Percentiles rank a stretch among this genome's conserved stretches.
Conservation (phyloP, 1,140 invertebrate species). For the Gonatopus flavifemur region DNA sequence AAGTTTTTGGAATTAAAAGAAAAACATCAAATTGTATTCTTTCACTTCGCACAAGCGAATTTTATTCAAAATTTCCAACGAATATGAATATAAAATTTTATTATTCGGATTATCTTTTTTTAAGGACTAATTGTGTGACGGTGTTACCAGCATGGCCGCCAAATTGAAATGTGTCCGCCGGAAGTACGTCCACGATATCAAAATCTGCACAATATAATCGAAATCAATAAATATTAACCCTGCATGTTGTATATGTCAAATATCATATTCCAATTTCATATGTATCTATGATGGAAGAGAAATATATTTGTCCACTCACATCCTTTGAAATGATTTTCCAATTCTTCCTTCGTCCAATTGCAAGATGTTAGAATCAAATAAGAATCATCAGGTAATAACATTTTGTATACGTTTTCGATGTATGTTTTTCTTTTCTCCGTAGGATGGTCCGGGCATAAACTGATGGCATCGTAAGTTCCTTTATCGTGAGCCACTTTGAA, state of each 20-base stretch:
- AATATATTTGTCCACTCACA: constrained; percentile 43
- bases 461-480: constrained; percentile 92
- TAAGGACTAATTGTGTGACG: constrained; percentile 67
- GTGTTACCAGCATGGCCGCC: constrained; percentile 80
- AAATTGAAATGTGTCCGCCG: constrained; percentile 80
- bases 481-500: constrained; percentile 81
- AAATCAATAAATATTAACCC: constrained; percentile 6
- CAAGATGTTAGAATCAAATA: constrained; percentile 88
- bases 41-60: too few species aligned
- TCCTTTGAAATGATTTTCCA: constrained; percentile 70
- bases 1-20: too few species aligned
- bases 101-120: constrained; percentile 21
- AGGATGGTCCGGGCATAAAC: constrained; percentile 72
- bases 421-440: constrained; percentile 68
- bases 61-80: too few species aligned
- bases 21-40: too few species aligned
- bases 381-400: constrained; percentile 65
- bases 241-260: constrained; percentile 1
- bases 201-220: constrained; percentile 61
- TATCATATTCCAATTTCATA: constrained; percentile 3
- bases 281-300: too few species aligned
- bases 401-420: constrained; percentile 64
- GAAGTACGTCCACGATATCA: constrained; percentile 65
- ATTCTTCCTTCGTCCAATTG: constrained; percentile 89
- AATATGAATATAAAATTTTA: too few species aligned